Conservation (phyloP, 2,888 invertebrate genomes). For the Listrodromus nycthemerus region DNA sequence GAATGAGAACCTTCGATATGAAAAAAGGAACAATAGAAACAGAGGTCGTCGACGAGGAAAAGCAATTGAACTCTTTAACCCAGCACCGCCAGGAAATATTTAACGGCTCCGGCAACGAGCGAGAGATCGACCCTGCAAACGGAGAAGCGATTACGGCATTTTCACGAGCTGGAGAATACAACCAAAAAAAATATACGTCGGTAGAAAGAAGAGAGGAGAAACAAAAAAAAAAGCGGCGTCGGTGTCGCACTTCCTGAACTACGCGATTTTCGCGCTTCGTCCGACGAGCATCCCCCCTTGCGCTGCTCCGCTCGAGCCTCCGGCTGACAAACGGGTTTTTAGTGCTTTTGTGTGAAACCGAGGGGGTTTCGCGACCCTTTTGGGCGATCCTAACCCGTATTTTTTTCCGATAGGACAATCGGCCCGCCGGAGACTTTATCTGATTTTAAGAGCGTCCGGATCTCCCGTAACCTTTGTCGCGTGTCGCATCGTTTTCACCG, state of each 20-base stretch:
- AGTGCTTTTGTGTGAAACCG: slow-evolving; percentile 50
- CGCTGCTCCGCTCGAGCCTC: slow-evolving; percentile 70
- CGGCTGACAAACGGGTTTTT: slow-evolving; percentile 50
- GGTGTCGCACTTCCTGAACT: slow-evolving; percentile 59
- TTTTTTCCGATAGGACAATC: slow-evolving; percentile 29
- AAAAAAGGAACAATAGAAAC: slow-evolving; percentile 22
- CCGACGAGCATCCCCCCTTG: slow-evolving; percentile 37
- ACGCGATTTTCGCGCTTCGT: slow-evolving; percentile 61
- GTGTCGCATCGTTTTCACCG: not conserved
- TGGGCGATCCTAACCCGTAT: slow-evolving; percentile 32
- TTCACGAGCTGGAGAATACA: slow-evolving; percentile 56
- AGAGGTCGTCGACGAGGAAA: slow-evolving; percentile 21
- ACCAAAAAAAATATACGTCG: slow-evolving; percentile 26
- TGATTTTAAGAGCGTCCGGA: slow-evolving; percentile 33
- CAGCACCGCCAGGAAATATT: slow-evolving; percentile 60
- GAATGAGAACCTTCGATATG: slow-evolving; percentile 31
- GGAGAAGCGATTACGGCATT: slow-evolving; percentile 64
- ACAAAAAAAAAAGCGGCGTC: slow-evolving; percentile 39
- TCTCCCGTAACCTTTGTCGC: slow-evolving; percentile 11
- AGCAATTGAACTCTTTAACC: slow-evolving; percentile 46
- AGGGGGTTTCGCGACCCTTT: slow-evolving; percentile 41
- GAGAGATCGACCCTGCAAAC: slow-evolving; percentile 58
- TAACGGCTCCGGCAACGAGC: slow-evolving; percentile 55
- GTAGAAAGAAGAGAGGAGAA: slow-evolving; percentile 34
- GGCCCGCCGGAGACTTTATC: slow-evolving; percentile 27